Base-by-base conservation (phyloP, 2,888 invertebrate genomes). In the Latrodectus elegans region DNA sequence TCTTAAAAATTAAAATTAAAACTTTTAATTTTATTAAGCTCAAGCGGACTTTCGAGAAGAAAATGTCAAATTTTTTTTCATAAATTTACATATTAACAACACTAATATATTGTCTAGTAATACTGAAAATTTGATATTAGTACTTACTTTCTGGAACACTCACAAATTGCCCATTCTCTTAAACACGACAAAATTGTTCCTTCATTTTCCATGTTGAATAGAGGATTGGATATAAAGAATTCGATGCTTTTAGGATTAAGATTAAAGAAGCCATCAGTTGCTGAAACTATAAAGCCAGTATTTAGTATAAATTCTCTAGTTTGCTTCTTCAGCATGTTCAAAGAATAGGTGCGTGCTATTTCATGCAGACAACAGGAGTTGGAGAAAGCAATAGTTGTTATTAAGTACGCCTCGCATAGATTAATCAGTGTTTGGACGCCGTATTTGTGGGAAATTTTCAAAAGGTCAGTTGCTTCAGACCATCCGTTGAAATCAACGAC, bases 381-480 rank as follows among this genome's bases (percentile, higher is more conserved):
- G n/a, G 75, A 70, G 65, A 84, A 60, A 11, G 8, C 49, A 1
- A 86, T n/a, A 3, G 12, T 10, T 8, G 26, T 38, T 8, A 53
- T 15, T 8, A 87, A 71, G 52, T 52, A 73, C 1, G 22, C 9
- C 55, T 88, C 88, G 64, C 83, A 67, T 2, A 79, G n/a, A n/a
- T 9, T 26, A 10, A 79, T 38, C 8, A 88, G 64, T 0, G 83
- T n/a, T 9, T 75, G 65, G 3, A 84, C 88, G 8, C 68, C 17
- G 51, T 84, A 88, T 51, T 88, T 79, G 75, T 83, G 88, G 6
- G 83, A 68, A 4, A 88, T 22, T 15, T 65, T 70, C 72, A 88
- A 9, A 8, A 88, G 53, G n/a, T 70, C 55, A 4, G 60, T 60
- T 1, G 70, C 71, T 4, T 78, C 83, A 9, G 8, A 14, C 88